Percentiles rank a stretch among this genome's conserved stretches.
Conservation (phyloP, 1,140 invertebrate species). For the Odontomachus brunneus region DNA sequence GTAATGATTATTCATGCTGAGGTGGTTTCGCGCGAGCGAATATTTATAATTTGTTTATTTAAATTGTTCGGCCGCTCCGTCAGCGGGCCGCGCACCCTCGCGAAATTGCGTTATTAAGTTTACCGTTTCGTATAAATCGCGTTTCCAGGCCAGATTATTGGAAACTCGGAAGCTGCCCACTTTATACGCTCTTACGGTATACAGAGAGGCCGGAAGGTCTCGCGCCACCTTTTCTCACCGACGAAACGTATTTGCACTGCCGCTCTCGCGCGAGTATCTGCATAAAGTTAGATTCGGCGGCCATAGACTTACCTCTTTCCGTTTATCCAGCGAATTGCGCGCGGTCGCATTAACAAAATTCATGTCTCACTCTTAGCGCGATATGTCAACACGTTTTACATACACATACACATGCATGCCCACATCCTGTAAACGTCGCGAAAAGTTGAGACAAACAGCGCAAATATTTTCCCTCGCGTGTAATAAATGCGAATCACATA, state of each 20-base stretch:
- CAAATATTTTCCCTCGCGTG: constrained; percentile 15
- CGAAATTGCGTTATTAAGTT: constrained; percentile 83
- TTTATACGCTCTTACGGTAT: constrained; percentile 56
- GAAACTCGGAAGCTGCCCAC: constrained; percentile 62
- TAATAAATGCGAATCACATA: constrained; percentile 8
- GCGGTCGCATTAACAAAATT: constrained; percentile 28
- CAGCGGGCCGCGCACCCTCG: constrained; percentile 75
- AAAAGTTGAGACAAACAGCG: neutral
- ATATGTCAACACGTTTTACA: constrained; percentile 29
- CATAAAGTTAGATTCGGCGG: constrained; percentile 30
- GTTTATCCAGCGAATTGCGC: constrained; percentile 9
- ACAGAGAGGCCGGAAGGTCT: constrained; percentile 35
- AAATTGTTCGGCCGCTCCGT: constrained; percentile 80
- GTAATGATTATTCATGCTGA: constrained; percentile 85
- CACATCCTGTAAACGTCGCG: neutral
- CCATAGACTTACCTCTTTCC: constrained; percentile 44
- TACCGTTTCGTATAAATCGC: constrained; percentile 82
- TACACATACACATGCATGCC: too few relatives aligned
- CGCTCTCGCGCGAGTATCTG: neutral
- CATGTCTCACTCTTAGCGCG: constrained; percentile 7
- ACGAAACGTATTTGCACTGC: constrained; percentile 36
- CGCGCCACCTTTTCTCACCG: constrained; percentile 42
- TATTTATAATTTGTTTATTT: constrained; percentile 86
- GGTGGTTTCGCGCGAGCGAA: constrained; percentile 82
- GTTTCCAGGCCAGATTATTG: constrained; percentile 75